Base-by-base conservation (phyloP, 2,797 vertebrate genomes). In the Psittacula echo region DNA sequence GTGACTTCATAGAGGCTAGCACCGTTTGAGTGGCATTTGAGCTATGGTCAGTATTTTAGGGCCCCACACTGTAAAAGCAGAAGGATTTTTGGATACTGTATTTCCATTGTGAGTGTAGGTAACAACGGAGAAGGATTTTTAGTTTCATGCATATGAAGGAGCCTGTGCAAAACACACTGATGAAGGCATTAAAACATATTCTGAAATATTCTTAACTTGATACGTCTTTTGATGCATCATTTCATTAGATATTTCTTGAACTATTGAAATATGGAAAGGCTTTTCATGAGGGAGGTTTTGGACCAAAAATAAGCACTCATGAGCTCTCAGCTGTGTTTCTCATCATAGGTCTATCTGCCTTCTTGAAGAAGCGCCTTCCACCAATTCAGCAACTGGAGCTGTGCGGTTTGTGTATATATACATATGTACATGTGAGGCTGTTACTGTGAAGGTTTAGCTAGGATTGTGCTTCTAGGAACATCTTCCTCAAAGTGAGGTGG, bases 381-480 rank as follows among this genome's bases (percentile, higher is more conserved):
- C 41, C 73, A 74, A 0, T n/a, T 78, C 16, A n/a, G 53, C 66
- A 51, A 32, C 14, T 67, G 47, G 26, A 70, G 41, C 66, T 79
- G 19, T 67, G 60, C 23, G 23, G n/a, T 30, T 41, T 60, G 20
- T 66, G 6, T 20, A 14, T 61, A 7, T 26, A 16, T 5, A 11
- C 0, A 0, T 30, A n/a, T 0, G 3, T n/a, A 30, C 17, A 27
- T 1, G 10, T 6, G 16, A 90, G 48, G 48, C n/a, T 68, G 39
- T 44, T 64, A 16, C 50, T 72, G 34, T 53, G 66, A 51, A 39
- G 47, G 6, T 81, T 79, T 71, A 62, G 15, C 11, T 17, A 37
- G 29, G 58, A 37, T 7, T 77, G 26, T 61, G 32, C 30, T 74
- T 61, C 42, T 73, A 23, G 60, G 48, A 83, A 39, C n/a, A 29